Evolutionary conservation across 2,888 invertebrate genomes (phyloP).

Genomic region (Catocala nupta): DNA sequence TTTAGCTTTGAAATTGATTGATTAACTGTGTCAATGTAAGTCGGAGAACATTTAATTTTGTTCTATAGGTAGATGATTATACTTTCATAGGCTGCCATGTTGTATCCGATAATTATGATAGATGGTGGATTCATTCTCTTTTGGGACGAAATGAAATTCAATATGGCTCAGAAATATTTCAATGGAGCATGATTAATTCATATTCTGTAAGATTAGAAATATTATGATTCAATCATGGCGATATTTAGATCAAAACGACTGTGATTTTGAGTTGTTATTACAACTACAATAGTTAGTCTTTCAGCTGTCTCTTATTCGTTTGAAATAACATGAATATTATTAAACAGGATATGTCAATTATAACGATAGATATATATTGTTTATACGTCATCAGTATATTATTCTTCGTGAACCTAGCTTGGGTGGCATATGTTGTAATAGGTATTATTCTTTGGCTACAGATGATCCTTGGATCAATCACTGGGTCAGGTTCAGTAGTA

Average conservation of each 20-base stretch:
- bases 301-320: too few species aligned
- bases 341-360: too few species aligned
- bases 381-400: too few species aligned
- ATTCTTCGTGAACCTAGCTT: too few species aligned
- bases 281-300: constrained; percentile 14
- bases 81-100: constrained; percentile 34
- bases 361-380: too few species aligned
- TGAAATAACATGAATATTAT: too few species aligned
- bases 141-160: constrained; percentile 41
- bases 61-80: constrained; percentile 42
- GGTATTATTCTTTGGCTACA: too few species aligned
- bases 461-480: too few species aligned
- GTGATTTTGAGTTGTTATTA: constrained; percentile 19
- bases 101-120: constrained; percentile 50
- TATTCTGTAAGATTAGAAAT: constrained; percentile 32
- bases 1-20: constrained; percentile 24
- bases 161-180: constrained; percentile 44
- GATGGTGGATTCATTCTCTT: constrained; percentile 42
- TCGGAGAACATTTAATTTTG: constrained; percentile 42
- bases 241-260: constrained; percentile 28
- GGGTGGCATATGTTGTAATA: too few species aligned
- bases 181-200: constrained; percentile 26
- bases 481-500: too few species aligned
- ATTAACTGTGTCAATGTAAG: constrained; percentile 45
- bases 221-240: constrained; percentile 27